These are phyloP conservation scores for Melitaea athalia DNA, from an alignment of 2,888 invertebrate species.

Conservation along the genomic window DNA sequence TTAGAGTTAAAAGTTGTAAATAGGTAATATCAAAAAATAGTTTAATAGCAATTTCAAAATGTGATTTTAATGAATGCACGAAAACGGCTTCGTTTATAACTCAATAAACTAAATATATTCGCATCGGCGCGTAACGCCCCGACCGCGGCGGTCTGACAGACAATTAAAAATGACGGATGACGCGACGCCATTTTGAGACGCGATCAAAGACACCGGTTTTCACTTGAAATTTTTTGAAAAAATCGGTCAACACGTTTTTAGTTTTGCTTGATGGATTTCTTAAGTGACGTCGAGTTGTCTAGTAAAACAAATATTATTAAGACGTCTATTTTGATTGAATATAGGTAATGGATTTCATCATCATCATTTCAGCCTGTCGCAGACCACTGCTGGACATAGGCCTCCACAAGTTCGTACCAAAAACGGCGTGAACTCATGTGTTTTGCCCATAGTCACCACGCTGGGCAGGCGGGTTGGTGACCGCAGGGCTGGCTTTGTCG, in stretches of 20 bases:
- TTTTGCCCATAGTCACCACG: no score
- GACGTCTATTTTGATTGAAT: no score
- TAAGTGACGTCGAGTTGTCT: slow-evolving; percentile 56
- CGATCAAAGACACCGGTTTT: slow-evolving; percentile 60
- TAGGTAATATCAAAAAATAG: neutral
- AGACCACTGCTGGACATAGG: no score
- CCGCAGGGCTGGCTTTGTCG: no score
- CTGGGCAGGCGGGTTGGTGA: no score
- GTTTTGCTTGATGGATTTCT: slow-evolving; percentile 58
- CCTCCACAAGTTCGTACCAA: no score
- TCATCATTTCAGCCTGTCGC: no score
- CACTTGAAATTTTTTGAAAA: slow-evolving; percentile 51
- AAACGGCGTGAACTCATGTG: no score
- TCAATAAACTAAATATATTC: slow-evolving; percentile 79
- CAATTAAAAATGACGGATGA: slow-evolving; percentile 82
- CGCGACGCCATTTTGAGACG: slow-evolving; percentile 65
- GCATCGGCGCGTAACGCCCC: slow-evolving; percentile 65
- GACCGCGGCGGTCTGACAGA: slow-evolving; percentile 65
- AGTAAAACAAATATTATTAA: neutral
- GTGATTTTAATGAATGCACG: slow-evolving; percentile 61
- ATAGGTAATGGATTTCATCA: no score
- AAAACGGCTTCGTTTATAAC: slow-evolving; percentile 61
- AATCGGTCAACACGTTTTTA: slow-evolving; percentile 64
- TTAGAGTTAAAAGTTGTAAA: no score
- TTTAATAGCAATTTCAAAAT: slow-evolving; percentile 33